Base-by-base conservation (phyloP, 2,113 vertebrate species). In the Octodon degus region DNA sequence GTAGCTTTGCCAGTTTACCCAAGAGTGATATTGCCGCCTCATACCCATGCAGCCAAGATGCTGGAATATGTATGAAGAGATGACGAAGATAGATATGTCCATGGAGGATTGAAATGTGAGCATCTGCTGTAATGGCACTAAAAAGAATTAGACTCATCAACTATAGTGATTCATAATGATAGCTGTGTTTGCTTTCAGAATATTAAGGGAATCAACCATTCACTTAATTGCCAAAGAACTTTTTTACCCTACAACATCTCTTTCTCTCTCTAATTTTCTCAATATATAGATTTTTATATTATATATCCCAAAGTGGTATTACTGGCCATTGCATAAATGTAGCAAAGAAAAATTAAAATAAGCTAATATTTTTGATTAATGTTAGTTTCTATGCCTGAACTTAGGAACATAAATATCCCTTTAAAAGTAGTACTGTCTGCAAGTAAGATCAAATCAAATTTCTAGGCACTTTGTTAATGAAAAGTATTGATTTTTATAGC, bases 81-180 rank as follows among this genome's bases (percentile, higher is more conserved):
- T 96, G 96, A 89, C 74, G 34, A 95, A 98, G 98, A 98, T 77
- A 90, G 97, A 98, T 98, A 93, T 97, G 94, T 77, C 97, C 87
- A 76, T 67, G n/a, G 98, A 98, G 97, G 88, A 97, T 81, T 97
- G 97, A 98, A 97, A 98, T 94, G 96, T 67, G 93, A 97, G 97
- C 98, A 98, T 98, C 98, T 98, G 98, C 92, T 98, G n/a, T 97
- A 97, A 97, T 97, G 96, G 97, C 97, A 97, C 89, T 96, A 97
- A 97, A 98, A 98, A 97, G 98, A 98, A 98, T 98, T 98, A 98
- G 94, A 97, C 96, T 98, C 98, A 98, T 98, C 98, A 98, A 90
- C 96, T 95, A 90, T 5, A 96, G 98, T 98, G 98, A 98, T 98
- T 98, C 98, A 98, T 98, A 97, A 98, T 96, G 98, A 98, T 97